Evolutionary conservation across 2,113 vertebrate species (phyloP).

Genomic region (Empidonax traillii): DNA sequence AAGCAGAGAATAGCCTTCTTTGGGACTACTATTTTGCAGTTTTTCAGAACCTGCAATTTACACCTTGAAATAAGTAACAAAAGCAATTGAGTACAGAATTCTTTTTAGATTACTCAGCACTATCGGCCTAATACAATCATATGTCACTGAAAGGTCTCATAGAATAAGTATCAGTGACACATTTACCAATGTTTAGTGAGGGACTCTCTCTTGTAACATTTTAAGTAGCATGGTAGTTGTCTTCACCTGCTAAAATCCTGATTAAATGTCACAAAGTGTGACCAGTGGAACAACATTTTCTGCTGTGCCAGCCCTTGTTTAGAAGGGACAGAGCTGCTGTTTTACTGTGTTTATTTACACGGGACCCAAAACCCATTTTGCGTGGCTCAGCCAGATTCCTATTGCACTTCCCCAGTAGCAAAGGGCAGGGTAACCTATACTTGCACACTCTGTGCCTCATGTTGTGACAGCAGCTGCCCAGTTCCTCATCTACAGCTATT

Average conservation of each 20-base stretch:
- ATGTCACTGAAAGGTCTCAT: background rate
- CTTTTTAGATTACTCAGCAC: background rate
- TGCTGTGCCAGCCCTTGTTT: background rate
- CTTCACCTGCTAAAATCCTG: background rate
- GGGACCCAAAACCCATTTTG: background rate
- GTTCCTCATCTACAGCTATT: background rate
- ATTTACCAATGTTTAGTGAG: background rate
- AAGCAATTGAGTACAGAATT: background rate
- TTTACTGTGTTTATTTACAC: background rate
- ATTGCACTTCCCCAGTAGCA: background rate
- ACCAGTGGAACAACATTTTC: background rate
- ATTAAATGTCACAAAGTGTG: background rate
- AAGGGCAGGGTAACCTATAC: background rate
- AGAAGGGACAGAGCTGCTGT: no score
- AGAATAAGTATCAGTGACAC: background rate
- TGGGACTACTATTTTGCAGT: background rate
- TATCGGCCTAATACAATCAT: background rate
- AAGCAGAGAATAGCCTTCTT: background rate
- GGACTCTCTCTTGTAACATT: background rate
- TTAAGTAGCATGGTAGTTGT: background rate
- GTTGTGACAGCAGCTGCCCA: background rate
- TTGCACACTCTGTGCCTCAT: background rate
- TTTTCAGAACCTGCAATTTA: background rate
- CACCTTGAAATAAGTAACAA: background rate
- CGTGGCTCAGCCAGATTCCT: background rate